Evolutionary conservation across 2,888 invertebrate species (phyloP).

Genomic region (Euproctis similis): DNA sequence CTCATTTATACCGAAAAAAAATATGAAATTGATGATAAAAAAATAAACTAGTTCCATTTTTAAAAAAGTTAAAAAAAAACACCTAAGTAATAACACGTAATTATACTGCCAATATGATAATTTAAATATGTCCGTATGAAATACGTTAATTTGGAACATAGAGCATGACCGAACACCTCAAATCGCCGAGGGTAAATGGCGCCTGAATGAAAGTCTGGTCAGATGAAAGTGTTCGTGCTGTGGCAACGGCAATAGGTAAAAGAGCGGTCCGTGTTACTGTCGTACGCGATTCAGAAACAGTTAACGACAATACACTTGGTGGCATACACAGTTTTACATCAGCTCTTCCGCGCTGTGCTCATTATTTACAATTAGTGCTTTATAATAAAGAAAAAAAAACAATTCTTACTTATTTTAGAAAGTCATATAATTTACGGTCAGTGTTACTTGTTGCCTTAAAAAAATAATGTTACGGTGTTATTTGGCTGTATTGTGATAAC

Average conservation of each 20-base stretch:
- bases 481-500: conserved; percentile 7
- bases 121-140: too few relatives aligned
- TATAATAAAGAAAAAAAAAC: conserved; percentile 13
- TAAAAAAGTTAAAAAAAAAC: too few relatives aligned
- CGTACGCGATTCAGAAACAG: conserved; percentile 41
- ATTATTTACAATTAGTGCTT: conserved; percentile 25
- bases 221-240: conserved; percentile 41
- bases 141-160: conserved; percentile 11
- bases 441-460: conserved; percentile 11
- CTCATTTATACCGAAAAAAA: too few relatives aligned
- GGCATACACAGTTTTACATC: conserved; percentile 23
- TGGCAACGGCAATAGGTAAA: conserved; percentile 50
- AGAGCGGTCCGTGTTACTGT: conserved; percentile 33
- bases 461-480: conserved; percentile 14
- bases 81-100: too few relatives aligned
- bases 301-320: conserved; percentile 36
- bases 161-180: conserved; percentile 22
- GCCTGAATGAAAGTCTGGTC: too few relatives aligned
- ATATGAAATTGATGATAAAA: too few relatives aligned
- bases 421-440: conserved; percentile 7
- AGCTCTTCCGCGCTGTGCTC: conserved; percentile 29
- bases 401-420: conserved; percentile 16
- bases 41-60: too few relatives aligned
- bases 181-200: conserved; percentile 16
- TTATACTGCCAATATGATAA: too few relatives aligned